Evolutionary conservation across 2,113 vertebrate species (phyloP), one percentile per base, ranked within the genome.

Genomic region (Cygnus buccinator): DNA sequence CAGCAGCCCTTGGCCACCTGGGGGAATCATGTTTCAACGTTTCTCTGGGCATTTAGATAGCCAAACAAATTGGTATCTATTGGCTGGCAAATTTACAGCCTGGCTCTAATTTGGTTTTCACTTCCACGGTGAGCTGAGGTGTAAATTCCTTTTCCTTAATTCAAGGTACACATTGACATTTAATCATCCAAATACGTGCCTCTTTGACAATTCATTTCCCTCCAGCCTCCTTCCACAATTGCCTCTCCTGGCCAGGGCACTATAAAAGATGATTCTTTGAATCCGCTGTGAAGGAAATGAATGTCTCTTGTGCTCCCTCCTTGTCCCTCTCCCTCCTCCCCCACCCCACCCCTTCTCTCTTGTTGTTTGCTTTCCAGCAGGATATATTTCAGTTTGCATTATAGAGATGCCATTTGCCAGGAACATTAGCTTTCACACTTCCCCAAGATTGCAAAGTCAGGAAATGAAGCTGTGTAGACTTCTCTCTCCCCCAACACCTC

Each of bases 181-280:
- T 92, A 94, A 91, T 95, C 95, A 96, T 84, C 90, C 70, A 89
- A 91, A 94, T 72, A 88, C 54, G 79, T 3, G 3, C 35, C 46
- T 92, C 57, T 87, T 81, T 95, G 94, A 95, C 90, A 97, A 95
- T 86, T 92, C 54, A 91, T 95, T 97, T 97, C 81, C 94, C 90
- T 94, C 52, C 72, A 80, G 54, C 62, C 43, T 88, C 58, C 81
- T 93, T 84, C 88, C 71, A 65, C 90, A 74, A 90, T 41, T 88
- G 58, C 61, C 23, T 92, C 35, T 83, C 82, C 81, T 91, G 90
- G 81, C 72, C 57, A 33, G 57, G 22, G 41, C 72, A 31, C 66
- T 89, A 43, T 71, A 90, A 95, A 83, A 94, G 83, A 82, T 23
- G 41, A 77, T 75, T 84, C 89, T 71, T 87, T 65, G 48, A 88